Percentiles rank a stretch among this genome's conserved stretches.
Conservation (phyloP, 2,797 vertebrate species). For the Cynopterus sphinx region DNA sequence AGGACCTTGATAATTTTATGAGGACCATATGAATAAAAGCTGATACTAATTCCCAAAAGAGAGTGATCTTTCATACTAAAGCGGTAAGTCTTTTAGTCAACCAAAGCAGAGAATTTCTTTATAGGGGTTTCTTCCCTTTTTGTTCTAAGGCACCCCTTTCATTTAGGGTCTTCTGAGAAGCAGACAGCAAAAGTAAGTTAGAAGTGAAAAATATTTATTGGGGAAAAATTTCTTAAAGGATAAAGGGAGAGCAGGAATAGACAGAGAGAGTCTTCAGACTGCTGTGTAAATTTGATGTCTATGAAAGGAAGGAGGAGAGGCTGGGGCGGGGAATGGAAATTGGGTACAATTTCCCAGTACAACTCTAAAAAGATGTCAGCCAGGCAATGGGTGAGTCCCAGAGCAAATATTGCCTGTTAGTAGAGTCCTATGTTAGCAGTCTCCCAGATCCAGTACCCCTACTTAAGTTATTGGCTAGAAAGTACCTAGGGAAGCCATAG, state of each 20-base stretch:
- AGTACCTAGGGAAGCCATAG: not conserved
- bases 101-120: not conserved
- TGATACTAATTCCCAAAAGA: not conserved
- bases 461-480: not conserved
- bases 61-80: not conserved
- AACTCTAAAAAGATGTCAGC: not conserved
- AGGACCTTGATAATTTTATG: not conserved
- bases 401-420: not conserved
- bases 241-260: not conserved
- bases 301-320: not conserved
- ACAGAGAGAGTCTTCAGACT: not conserved
- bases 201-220: not conserved
- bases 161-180: slow-evolving; percentile 10
- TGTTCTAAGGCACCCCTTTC: not conserved
- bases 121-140: not conserved
- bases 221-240: not conserved
- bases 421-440: not conserved
- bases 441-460: not conserved
- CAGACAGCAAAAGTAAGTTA: not conserved
- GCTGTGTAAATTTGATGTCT: not conserved
- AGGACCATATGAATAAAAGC: not conserved
- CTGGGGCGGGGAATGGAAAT: not conserved
- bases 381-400: not conserved
- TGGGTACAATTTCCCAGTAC: not conserved
- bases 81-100: not conserved